phyloP scores from a whole-genome alignment of 2,888 invertebrate species.

The Calliopum simillimum region DNA sequence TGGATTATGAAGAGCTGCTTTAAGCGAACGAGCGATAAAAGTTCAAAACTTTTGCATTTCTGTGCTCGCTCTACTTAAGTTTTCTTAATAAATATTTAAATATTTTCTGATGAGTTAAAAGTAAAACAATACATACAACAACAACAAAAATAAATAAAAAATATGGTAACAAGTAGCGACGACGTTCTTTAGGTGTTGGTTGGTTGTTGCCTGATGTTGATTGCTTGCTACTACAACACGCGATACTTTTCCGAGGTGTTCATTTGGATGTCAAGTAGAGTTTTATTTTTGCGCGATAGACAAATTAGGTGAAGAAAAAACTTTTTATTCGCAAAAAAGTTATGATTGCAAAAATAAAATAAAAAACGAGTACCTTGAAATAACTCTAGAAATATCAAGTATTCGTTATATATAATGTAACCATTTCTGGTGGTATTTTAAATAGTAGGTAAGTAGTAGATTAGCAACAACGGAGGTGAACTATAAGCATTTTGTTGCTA shows the following conservation, averaged over 20 bases:
- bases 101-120: too few species aligned
- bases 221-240: constrained; percentile 8
- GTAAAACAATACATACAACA: background rate
- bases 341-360: background rate
- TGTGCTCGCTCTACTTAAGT: too few species aligned
- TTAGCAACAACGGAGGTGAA: background rate
- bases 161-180: background rate
- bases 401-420: too few species aligned
- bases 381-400: too few species aligned
- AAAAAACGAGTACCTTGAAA: too few species aligned
- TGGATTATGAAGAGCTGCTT: too few species aligned
- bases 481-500: background rate
- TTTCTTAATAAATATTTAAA: too few species aligned
- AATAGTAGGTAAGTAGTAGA: background rate
- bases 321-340: background rate
- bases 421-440: background rate
- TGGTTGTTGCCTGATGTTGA: background rate
- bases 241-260: constrained; percentile 31
- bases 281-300: constrained; percentile 3
- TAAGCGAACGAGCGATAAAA: too few species aligned
- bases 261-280: constrained; percentile 23
- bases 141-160: background rate
- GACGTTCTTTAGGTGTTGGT: background rate
- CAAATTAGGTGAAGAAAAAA: background rate
- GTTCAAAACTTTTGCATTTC: too few species aligned